Evolutionary conservation across 2,113 vertebrate genomes (phyloP).

Genomic region (Campylomormyrus tamandua): DNA sequence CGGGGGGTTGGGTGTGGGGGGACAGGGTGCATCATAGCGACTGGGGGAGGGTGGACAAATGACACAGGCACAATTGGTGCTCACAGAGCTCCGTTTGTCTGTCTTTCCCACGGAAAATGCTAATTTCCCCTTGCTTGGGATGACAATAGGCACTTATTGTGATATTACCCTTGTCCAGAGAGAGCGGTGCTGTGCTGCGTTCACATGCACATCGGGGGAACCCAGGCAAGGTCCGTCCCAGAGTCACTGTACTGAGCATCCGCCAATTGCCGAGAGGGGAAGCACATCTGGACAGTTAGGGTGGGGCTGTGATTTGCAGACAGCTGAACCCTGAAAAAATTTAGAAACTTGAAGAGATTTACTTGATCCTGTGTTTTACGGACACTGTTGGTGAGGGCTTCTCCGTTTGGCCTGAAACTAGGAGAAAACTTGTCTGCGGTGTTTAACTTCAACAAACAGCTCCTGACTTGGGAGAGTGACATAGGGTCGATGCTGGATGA

Average conservation of each 20-base stretch:
- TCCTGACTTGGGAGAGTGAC: neutral
- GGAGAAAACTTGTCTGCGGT: neutral
- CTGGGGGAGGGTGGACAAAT: conserved; percentile 40
- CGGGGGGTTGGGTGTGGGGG: conserved; percentile 40
- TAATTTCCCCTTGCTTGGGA: conserved; percentile 41
- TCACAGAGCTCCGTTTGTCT: conserved; percentile 63
- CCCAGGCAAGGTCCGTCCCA: neutral
- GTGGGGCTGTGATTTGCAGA: neutral
- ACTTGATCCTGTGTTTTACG: neutral
- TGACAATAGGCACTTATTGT: neutral
- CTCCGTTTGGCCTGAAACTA: neutral
- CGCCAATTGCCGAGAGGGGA: neutral
- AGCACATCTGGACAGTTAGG: neutral
- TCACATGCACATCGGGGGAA: neutral
- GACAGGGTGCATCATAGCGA: conserved; percentile 54
- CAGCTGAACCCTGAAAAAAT: neutral
- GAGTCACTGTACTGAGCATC: neutral
- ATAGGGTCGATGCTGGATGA: neutral
- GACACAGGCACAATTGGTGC: conserved; percentile 59
- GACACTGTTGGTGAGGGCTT: neutral
- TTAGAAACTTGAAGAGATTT: neutral
- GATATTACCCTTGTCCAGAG: neutral
- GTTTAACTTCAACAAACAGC: neutral
- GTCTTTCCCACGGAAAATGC: conserved; percentile 50
- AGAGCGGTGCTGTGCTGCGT: neutral